These are phyloP conservation scores for Gopherus evgoodei DNA, from an alignment of 2,113 vertebrate species.

Conservation along the genomic window DNA sequence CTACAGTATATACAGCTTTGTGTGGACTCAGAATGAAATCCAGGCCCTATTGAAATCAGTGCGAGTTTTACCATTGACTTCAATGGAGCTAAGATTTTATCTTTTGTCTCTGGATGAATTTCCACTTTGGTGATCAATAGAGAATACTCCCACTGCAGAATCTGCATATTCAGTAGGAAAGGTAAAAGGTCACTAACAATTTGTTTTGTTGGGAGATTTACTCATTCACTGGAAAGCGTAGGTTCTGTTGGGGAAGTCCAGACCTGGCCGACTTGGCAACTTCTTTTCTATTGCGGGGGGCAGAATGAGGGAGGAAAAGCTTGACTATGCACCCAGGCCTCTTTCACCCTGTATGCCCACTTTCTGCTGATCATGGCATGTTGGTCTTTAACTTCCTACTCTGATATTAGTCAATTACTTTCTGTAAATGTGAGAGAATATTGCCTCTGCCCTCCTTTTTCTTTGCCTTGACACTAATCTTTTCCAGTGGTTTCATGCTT, in stretches of 20 bases:
- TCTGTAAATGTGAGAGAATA: neutral
- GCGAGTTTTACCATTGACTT: neutral
- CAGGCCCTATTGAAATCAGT: neutral
- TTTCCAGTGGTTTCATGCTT: slow-evolving; percentile 4
- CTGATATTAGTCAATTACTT: neutral
- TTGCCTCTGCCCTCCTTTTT: neutral
- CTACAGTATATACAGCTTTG: no score
- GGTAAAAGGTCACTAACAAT: neutral
- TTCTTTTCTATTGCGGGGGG: neutral
- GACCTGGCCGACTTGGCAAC: neutral
- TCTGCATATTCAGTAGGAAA: neutral
- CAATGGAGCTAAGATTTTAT: neutral
- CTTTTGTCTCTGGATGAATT: neutral
- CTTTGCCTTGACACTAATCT: neutral
- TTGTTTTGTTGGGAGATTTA: neutral
- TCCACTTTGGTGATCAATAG: neutral
- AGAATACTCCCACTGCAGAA: neutral
- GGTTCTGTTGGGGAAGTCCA: neutral
- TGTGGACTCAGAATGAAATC: neutral
- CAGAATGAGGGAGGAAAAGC: neutral
- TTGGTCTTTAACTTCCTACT: fast-evolving
- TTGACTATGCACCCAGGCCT: neutral
- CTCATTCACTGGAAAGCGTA: neutral
- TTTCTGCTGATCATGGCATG: neutral
- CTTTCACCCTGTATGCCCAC: neutral